Conservation (phyloP, 2,797 vertebrate genomes). For the Melanotaenia maccullochi region DNA sequence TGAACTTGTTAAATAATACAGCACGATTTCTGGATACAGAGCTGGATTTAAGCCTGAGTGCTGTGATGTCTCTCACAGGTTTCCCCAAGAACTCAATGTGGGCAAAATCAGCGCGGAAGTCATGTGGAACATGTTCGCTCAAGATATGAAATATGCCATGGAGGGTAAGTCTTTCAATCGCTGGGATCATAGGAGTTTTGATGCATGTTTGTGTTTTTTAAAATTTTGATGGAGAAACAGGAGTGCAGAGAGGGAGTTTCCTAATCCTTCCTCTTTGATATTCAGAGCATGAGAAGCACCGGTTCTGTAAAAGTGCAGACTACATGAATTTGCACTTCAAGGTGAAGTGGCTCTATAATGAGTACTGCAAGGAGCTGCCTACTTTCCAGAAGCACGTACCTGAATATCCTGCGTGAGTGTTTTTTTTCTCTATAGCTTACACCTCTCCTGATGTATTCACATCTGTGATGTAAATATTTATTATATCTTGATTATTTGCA, state of each 20-base stretch:
- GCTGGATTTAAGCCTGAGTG: conserved; percentile 25
- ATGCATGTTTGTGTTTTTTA: not conserved
- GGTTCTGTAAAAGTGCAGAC: conserved; percentile 96
- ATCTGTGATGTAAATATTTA: conserved; percentile 16
- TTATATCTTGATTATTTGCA: conserved; percentile 54
- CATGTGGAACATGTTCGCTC: conserved; percentile 98
- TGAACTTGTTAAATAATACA: conserved; percentile 48
- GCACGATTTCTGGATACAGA: conserved; percentile 13
- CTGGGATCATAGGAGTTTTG: not conserved
- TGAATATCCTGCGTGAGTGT: conserved; percentile 87
- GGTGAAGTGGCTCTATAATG: conserved; percentile 98
- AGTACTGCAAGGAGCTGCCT: conserved; percentile 93
- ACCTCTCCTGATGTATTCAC: not conserved
- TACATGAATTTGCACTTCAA: conserved; percentile 99
- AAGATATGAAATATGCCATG: conserved; percentile 98
- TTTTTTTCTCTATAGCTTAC: conserved; percentile 6
- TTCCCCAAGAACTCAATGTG: conserved; percentile 92
- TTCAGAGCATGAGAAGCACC: conserved; percentile 94
- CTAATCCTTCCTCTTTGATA: conserved; percentile 46
- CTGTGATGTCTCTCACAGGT: conserved; percentile 68
- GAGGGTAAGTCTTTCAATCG: conserved; percentile 84
- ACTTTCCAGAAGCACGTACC: conserved; percentile 93
- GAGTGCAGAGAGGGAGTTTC: conserved; percentile 8
- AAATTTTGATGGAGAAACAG: conserved; percentile 1
- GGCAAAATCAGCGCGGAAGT: conserved; percentile 98